Conservation (phyloP, 2,888 invertebrate genomes). For the Zygogramma bicolorata region DNA sequence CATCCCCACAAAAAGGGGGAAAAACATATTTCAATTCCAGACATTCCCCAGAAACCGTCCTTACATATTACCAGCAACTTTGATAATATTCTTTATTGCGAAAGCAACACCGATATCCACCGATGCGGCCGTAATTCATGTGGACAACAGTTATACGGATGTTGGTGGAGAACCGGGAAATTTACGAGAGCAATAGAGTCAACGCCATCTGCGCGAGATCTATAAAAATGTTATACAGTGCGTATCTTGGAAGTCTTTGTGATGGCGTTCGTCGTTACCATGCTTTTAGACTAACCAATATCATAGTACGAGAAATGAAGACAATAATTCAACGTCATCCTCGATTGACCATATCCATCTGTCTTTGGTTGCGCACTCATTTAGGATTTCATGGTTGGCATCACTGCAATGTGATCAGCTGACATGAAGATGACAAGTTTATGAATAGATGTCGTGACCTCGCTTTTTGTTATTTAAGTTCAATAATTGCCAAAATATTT, state of each 20-base stretch:
- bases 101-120: constrained; percentile 44
- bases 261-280: constrained; percentile 25
- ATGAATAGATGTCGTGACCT: too few relatives aligned
- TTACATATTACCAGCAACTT: constrained; percentile 19
- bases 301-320: too few relatives aligned
- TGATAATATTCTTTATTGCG: constrained; percentile 51
- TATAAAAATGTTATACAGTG: constrained; percentile 43
- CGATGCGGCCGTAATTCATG: constrained; percentile 49
- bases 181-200: constrained; percentile 62
- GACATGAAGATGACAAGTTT: too few relatives aligned
- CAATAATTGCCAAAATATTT: too few relatives aligned
- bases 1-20: too few relatives aligned
- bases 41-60: constrained; percentile 2
- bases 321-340: too few relatives aligned
- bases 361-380: too few relatives aligned
- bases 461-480: too few relatives aligned
- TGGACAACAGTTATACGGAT: constrained; percentile 57
- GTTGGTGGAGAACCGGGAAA: constrained; percentile 59
- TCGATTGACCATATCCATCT: too few relatives aligned
- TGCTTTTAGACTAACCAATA: not conserved
- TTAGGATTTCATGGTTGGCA: too few relatives aligned
- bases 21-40: constrained; percentile 6
- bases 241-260: constrained; percentile 45
- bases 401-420: too few relatives aligned
- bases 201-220: constrained; percentile 55